phyloP scores from a whole-genome alignment of 2,797 vertebrate genomes.

The Masticophis lateralis region DNA sequence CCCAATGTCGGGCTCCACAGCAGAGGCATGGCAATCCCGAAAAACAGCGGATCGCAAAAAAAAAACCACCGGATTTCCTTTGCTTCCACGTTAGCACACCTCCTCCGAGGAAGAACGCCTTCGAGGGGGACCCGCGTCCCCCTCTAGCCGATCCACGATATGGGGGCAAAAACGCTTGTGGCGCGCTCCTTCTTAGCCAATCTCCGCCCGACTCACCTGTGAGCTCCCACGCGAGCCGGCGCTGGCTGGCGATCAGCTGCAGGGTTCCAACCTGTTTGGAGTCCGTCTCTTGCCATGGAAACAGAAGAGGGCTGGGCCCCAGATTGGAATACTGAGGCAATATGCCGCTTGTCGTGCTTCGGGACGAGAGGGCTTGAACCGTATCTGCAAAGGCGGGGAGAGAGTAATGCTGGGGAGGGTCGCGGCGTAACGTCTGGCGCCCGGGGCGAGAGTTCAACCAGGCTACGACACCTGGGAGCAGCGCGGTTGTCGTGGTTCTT shows the following conservation, averaged over 20 bases:
- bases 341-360: fast-evolving
- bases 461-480: not conserved
- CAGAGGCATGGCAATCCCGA: not conserved
- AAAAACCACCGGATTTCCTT: not conserved
- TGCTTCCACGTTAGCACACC: too few species aligned
- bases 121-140: not conserved
- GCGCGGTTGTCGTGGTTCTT: not conserved
- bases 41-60: not conserved
- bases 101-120: not conserved
- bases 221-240: not conserved
- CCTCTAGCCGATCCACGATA: not conserved
- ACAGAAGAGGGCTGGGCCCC: fast-evolving
- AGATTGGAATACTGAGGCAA: not conserved
- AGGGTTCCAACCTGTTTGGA: not conserved
- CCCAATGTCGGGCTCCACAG: not conserved
- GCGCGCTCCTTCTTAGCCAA: fast-evolving
- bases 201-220: conserved; percentile 19
- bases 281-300: conserved; percentile 13
- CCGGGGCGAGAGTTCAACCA: not conserved
- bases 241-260: not conserved
- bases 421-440: not conserved
- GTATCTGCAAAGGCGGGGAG: not conserved
- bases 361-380: fast-evolving
- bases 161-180: fast-evolving
- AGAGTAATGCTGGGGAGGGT: not conserved